Conservation (phyloP, 2,797 vertebrate genomes). For the Trachops cirrhosus region DNA sequence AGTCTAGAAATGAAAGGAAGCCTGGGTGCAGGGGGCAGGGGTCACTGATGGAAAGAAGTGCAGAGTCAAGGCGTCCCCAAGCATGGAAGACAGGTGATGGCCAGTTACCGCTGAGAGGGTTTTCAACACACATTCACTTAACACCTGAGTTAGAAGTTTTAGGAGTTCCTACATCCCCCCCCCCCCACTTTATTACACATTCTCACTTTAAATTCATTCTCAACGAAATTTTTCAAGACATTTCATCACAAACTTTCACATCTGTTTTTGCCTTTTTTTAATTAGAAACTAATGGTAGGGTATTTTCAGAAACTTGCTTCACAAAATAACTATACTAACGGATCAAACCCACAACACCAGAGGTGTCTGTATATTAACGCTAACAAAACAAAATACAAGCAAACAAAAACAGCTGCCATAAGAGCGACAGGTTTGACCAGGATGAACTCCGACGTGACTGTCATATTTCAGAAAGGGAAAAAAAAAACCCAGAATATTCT, state of each 20-base stretch:
- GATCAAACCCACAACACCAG: not conserved
- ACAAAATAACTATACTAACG: not conserved
- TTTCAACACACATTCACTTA: not conserved
- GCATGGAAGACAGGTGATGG: not conserved
- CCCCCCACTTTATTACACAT: not conserved
- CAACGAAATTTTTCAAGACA: not conserved
- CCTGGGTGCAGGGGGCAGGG: too few species aligned
- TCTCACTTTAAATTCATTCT: not conserved
- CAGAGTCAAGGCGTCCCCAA: not conserved
- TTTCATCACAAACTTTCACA: not conserved
- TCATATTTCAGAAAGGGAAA: not conserved
- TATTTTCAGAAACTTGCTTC: not conserved
- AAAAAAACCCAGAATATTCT: not conserved
- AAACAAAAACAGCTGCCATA: not conserved
- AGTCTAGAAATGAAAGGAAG: not conserved
- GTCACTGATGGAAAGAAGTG: not conserved
- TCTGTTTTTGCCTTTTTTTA: constrained; percentile 19
- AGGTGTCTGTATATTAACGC: not conserved
- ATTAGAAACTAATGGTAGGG: not conserved
- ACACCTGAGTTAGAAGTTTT: not conserved
- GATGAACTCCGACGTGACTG: not conserved
- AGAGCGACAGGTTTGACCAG: not conserved
- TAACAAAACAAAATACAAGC: not conserved
- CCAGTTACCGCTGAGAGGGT: not conserved
- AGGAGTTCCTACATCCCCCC: not conserved